phyloP scores from a whole-genome alignment of 1,140 invertebrate species.

The Ruditapes philippinarum region DNA sequence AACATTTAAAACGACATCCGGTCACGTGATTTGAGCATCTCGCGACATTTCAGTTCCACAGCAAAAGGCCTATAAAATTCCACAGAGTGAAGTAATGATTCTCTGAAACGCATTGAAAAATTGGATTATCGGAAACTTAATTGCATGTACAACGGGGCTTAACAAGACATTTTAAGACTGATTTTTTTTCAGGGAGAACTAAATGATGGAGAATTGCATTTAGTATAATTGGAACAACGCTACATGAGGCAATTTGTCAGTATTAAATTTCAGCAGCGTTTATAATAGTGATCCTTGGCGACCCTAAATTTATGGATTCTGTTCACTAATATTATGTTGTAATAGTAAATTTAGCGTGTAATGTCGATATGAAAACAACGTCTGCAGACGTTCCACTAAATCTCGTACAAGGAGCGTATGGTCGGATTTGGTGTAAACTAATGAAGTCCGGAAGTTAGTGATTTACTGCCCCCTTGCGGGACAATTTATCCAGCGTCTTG shows the following conservation, averaged over 20 bases:
- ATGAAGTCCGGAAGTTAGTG: conserved; percentile 52
- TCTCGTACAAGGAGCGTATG: conserved; percentile 3
- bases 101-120: conserved; percentile 48
- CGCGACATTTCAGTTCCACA: background rate
- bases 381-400: background rate
- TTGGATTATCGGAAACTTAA: conserved; percentile 53
- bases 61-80: background rate
- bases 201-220: conserved; percentile 47
- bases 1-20: conserved; percentile 14
- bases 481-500: conserved; percentile 18
- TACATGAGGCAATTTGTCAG: conserved; percentile 63
- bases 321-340: conserved; percentile 22
- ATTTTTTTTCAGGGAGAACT: conserved; percentile 21
- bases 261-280: conserved; percentile 50
- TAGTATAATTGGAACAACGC: conserved; percentile 32
- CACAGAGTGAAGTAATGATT: conserved; percentile 33
- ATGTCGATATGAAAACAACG: conserved; percentile 6
- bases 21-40: conserved; percentile 32
- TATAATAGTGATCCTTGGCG: conserved; percentile 26
- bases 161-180: conserved; percentile 56
- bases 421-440: conserved; percentile 39
- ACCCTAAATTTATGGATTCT: conserved; percentile 48
- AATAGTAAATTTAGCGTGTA: conserved; percentile 56
- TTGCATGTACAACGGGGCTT: conserved; percentile 49
- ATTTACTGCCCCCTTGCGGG: conserved; percentile 45